A percentile compares a stretch with the other conserved stretches of the same genome.
These are phyloP conservation scores for Ardeotis arabs DNA, from an alignment of 2,113 vertebrate genomes.

Conservation along the genomic window DNA sequence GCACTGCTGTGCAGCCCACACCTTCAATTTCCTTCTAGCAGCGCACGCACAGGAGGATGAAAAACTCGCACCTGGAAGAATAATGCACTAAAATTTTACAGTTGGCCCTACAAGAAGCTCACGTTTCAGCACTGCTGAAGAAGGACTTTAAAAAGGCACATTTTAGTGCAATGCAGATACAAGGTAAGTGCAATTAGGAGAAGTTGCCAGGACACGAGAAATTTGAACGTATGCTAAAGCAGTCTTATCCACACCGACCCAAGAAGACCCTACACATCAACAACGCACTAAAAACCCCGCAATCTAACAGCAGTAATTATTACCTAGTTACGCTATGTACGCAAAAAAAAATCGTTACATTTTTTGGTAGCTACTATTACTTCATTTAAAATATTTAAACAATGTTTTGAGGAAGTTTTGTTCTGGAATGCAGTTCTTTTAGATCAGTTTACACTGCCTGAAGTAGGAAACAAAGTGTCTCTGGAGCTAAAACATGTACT, in stretches of 20 bases:
- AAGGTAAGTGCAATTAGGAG: neutral
- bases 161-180: neutral
- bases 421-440: neutral
- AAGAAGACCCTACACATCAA: neutral
- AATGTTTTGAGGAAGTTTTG: neutral
- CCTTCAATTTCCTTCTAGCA: neutral
- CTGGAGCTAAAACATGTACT: accelerated
- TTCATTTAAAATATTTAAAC: neutral
- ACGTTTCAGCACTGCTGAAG: neutral
- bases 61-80: neutral
- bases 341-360: accelerated
- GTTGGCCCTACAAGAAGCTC: neutral
- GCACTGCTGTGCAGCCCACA: neutral
- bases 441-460: neutral
- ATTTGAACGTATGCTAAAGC: neutral
- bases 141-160: neutral
- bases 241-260: neutral
- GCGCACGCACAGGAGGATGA: neutral
- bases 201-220: neutral
- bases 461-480: neutral
- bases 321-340: neutral
- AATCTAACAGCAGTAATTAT: neutral
- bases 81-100: neutral
- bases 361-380: neutral
- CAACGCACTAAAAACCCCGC: accelerated